Percentiles rank a stretch among this genome's conserved stretches.
Evolutionary conservation across 1,140 invertebrate genomes (phyloP).

Genomic region (Megalonaias nervosa): DNA sequence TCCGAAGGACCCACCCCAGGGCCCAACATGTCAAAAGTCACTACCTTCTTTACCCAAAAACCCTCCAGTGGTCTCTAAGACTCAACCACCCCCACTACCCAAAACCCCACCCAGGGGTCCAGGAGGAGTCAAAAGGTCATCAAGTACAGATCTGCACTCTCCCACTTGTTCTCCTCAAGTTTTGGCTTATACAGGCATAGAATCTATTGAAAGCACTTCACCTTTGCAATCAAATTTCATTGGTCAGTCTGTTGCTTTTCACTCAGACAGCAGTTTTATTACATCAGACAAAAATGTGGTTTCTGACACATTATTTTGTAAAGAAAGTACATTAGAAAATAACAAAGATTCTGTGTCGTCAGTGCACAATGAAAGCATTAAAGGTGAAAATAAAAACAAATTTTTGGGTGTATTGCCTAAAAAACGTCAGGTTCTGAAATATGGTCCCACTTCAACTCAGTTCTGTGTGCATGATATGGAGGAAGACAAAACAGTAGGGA

Average conservation of each 20-base stretch:
- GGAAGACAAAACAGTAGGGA: not conserved
- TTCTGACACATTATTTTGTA: too few species aligned
- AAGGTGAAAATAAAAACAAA: too few species aligned
- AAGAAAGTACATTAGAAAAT: too few species aligned
- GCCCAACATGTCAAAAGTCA: not conserved
- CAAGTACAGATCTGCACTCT: not conserved
- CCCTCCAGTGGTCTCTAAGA: not conserved
- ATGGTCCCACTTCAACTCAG: not conserved
- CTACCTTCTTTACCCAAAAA: conserved; percentile 16
- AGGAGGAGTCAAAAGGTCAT: not conserved
- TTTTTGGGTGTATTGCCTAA: too few species aligned
- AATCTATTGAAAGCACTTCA: not conserved
- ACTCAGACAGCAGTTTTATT: not conserved
- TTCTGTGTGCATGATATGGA: not conserved
- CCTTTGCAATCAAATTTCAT: too few species aligned
- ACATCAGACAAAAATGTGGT: not conserved
- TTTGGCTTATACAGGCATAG: not conserved
- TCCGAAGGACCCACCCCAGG: conserved; percentile 22
- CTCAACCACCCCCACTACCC: conserved; percentile 2
- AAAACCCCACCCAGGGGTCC: not conserved
- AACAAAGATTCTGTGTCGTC: too few species aligned
- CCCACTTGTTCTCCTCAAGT: not conserved
- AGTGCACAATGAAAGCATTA: too few species aligned
- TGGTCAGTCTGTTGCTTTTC: not conserved
- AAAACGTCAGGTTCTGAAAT: too few species aligned